Base-by-base conservation (phyloP, 2,888 invertebrate genomes). In the Drosophila multiciliata region DNA sequence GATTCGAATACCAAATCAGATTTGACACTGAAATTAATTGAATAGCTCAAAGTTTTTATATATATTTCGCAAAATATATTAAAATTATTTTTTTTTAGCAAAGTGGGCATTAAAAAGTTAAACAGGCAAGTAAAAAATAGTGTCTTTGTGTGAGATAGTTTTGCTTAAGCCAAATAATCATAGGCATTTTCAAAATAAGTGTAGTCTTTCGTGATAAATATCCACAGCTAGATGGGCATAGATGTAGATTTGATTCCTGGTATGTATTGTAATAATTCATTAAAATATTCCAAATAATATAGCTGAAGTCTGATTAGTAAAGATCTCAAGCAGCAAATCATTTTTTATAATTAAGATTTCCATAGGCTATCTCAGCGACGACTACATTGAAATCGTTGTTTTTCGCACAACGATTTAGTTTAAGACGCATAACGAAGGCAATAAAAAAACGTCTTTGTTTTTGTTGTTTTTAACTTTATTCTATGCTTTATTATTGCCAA, bases 401-500 rank as follows among this genome's bases (percentile, higher is more conserved):
- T 12, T 2, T 17, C 12, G 20, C 35, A 2, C 6, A 11, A 15
- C 20, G 7, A 4, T 20, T 53, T 1, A 0, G 17, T 29, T 55
- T n/a, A 15, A 55, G 26, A 20, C 6, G 55, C 35, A 29, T n/a
- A 20, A 53, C 20, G 33, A 40, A 57, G 20, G 3, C 11, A 33
- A 9, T 20, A 23, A 33, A 32, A 35, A 35, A 9, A 9, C 52
- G 32, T 53, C 5, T 48, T 57, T 62, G 58, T 67, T 64, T 57
- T 58, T 26, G 61, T 72, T 62, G 23, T 17, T 8, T 17, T 36
- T 26, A 20, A 71, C 32, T 77, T 79, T 74, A 69, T 38, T 72
- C 80, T 86, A 78, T 75, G 73, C 78, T 85, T 87, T 86, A 83
- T 83, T 90, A 80, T 82, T 89, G 85, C 85, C 80, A 80, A 83